Conservation (phyloP, 1,140 invertebrate genomes). For the Pentalonia nigronervosa region DNA sequence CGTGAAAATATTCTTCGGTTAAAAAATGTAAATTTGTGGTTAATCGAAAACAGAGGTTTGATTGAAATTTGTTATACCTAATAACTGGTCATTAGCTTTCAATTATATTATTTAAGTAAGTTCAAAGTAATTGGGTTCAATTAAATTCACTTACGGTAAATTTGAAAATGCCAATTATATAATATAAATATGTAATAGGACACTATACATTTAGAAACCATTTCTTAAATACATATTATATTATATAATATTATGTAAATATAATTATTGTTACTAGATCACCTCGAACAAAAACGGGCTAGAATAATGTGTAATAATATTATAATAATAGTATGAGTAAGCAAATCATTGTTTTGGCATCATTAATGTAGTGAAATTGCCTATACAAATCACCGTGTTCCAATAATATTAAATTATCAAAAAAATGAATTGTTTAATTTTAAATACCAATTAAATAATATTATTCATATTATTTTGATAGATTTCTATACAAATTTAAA, state of each 20-base stretch:
- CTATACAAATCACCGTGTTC: neutral
- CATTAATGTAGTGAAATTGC: slow-evolving; percentile 1
- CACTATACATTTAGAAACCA: neutral
- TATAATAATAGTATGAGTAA: neutral
- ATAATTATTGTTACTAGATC: neutral
- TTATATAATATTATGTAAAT: neutral
- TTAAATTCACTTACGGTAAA: neutral
- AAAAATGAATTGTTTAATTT: neutral
- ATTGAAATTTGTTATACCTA: neutral
- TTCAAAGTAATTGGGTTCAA: neutral
- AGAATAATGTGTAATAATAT: neutral
- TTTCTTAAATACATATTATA: too few relatives aligned
- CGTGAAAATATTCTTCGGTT: neutral
- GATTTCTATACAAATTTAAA: neutral
- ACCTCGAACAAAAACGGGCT: neutral
- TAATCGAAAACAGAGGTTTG: neutral
- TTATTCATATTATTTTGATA: neutral
- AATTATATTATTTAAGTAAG: neutral
- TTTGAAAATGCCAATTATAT: neutral
- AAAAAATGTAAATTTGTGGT: neutral
- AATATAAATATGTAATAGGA: neutral
- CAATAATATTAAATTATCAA: neutral
- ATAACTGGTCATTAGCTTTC: neutral
- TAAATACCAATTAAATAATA: neutral
- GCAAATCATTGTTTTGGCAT: neutral